Conservation (phyloP, 1,140 invertebrate genomes). For the Micrasema longulum region DNA sequence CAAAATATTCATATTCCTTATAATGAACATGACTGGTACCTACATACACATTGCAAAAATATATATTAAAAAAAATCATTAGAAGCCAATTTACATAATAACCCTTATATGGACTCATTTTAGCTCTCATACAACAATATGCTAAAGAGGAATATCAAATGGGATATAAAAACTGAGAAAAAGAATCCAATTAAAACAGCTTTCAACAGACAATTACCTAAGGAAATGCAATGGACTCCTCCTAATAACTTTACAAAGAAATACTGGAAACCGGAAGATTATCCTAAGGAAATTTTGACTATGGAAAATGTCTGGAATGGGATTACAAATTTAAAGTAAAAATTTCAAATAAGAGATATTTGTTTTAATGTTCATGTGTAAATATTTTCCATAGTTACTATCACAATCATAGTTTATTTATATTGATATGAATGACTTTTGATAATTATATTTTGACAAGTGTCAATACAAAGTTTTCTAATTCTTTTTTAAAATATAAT, state of each 20-base stretch:
- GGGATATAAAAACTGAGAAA: slow-evolving; percentile 61
- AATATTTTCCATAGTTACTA: too few relatives aligned
- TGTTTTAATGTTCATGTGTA: too few relatives aligned
- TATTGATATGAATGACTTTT: too few relatives aligned
- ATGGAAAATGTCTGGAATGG: slow-evolving; percentile 72
- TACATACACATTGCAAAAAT: too few relatives aligned
- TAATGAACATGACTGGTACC: too few relatives aligned
- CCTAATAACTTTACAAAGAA: slow-evolving; percentile 65
- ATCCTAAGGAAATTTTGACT: slow-evolving; percentile 69
- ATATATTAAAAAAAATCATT: too few relatives aligned
- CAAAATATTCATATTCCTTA: too few relatives aligned
- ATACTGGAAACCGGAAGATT: slow-evolving; percentile 67
- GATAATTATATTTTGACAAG: too few relatives aligned
- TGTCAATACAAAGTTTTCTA: too few relatives aligned
- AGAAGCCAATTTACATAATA: background rate
- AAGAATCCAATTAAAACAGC: slow-evolving; percentile 57
- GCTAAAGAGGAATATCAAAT: slow-evolving; percentile 60
- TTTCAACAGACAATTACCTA: slow-evolving; percentile 67
- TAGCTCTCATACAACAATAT: slow-evolving; percentile 52
- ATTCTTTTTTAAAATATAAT: too few relatives aligned
- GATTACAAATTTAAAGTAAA: slow-evolving; percentile 70
- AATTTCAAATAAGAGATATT: too few relatives aligned
- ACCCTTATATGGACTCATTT: slow-evolving; percentile 10
- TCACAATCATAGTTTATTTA: too few relatives aligned
- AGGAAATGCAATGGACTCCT: slow-evolving; percentile 63